Base-by-base conservation (phyloP, 2,888 invertebrate genomes). In the Aricia artaxerxes region DNA sequence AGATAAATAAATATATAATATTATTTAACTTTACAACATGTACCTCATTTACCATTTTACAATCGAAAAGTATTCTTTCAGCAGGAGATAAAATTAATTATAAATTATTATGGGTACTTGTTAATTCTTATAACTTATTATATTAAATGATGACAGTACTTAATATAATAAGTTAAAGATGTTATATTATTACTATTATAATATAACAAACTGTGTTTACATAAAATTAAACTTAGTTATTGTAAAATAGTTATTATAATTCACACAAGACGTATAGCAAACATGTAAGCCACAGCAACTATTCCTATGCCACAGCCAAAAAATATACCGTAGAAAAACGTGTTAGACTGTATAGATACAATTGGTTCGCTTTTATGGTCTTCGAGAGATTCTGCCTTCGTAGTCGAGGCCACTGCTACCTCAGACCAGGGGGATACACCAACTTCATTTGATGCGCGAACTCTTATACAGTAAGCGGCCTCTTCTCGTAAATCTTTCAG, bases 361-460 rank as follows among this genome's bases (percentile, higher is more conserved):
- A 38, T 35, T 7, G 35, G 13, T 16, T 84, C 83, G 4, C 81
- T 78, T 78, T 81, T 78, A 76, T 80, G 81, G 77, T 31, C 81
- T 80, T 79, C 24, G 16, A 75, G 44, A 38, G 78, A 44, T 38
- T 80, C 80, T 40, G 78, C 16, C 81, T 82, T 44, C 78, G 78
- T 64, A 1, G 90, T 90, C 0, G 83, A 81, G 11, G 83, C 85
- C 2, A 80, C 61, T 0, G 86, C 44, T 1, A 88, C 84, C 0
- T 83, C 83, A 0, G 92, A 89, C 93, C 92, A 93, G 0, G 85
- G 79, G 0, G 91, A 89, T 3, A 82, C 84, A 0, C 93, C 93
- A 0, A 86, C 87, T 0, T 85, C 86, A 79, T 93, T 93, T 0
- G 77, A 80, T 0, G 86, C 88, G 40, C 88, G 86, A 1, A 92